phyloP scores from a whole-genome alignment of 2,888 invertebrate species.

The Xanthorhoe spadicearia region DNA sequence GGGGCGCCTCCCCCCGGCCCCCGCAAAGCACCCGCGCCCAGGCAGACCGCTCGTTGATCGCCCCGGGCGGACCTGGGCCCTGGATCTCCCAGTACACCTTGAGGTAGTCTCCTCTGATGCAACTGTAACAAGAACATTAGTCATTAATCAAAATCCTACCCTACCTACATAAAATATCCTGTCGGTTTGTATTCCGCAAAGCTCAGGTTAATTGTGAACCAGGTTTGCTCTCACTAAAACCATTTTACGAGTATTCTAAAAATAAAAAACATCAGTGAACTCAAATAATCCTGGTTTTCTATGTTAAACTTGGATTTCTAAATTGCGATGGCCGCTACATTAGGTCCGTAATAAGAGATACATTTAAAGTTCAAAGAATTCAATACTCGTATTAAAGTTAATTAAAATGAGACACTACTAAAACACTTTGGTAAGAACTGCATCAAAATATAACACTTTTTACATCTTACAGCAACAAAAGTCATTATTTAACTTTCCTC shows the following conservation, averaged over 20 bases:
- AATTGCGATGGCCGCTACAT: not conserved
- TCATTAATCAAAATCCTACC: too few species aligned
- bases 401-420: too few species aligned
- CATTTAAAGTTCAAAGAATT: too few species aligned
- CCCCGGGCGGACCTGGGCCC: slow-evolving; percentile 87
- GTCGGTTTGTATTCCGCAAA: not conserved
- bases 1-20: slow-evolving; percentile 87
- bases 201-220: not conserved
- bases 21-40: slow-evolving; percentile 91
- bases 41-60: slow-evolving; percentile 90
- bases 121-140: slow-evolving; percentile 84
- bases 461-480: too few species aligned
- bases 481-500: too few species aligned
- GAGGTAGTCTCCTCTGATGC: slow-evolving; percentile 89
- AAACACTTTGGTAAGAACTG: too few species aligned
- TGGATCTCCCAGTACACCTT: slow-evolving; percentile 92
- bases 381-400: too few species aligned
- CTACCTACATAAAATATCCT: too few species aligned
- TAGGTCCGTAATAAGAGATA: too few species aligned
- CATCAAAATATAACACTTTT: too few species aligned
- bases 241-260: not conserved
- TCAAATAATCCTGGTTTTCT: not conserved
- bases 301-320: not conserved
- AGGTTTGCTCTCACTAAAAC: not conserved
- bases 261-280: not conserved